These are phyloP conservation scores for Palloptera scutellata DNA, from an alignment of 2,888 invertebrate genomes.

Conservation along the genomic window DNA sequence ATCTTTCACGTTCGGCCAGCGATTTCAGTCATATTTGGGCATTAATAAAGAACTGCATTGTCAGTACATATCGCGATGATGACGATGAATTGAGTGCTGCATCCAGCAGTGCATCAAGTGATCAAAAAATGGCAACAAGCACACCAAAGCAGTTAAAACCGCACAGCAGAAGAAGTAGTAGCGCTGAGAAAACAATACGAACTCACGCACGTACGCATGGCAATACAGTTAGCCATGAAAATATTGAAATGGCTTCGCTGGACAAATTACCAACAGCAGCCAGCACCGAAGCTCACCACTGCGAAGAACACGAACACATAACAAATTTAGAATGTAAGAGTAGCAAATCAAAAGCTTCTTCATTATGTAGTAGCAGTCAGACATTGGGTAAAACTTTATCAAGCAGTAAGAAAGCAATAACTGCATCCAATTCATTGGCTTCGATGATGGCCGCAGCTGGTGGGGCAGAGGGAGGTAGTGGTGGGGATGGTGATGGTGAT, in stretches of 20 bases:
- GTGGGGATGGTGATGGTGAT: conserved; percentile 5
- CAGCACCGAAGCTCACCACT: conserved; percentile 12
- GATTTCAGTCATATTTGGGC: conserved; percentile 92
- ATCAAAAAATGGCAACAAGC: conserved; percentile 41
- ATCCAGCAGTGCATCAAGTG: conserved; percentile 33
- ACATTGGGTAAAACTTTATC: conserved; percentile 51
- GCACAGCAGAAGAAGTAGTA: conserved; percentile 22
- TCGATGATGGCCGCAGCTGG: conserved; percentile 39
- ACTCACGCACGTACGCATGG: too few relatives aligned
- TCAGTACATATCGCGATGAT: conserved; percentile 77
- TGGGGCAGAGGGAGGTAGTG: conserved; percentile 29
- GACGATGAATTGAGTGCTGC: conserved; percentile 65
- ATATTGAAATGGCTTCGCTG: conserved; percentile 56
- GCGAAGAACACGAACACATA: conserved; percentile 31
- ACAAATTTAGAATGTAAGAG: conserved; percentile 44
- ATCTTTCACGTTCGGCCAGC: conserved; percentile 90
- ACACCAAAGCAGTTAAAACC: conserved; percentile 25
- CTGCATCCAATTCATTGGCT: conserved; percentile 52
- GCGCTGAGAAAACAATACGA: too few relatives aligned
- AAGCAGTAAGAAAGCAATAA: conserved; percentile 48
- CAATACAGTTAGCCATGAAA: conserved; percentile 44
- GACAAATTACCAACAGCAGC: conserved; percentile 36
- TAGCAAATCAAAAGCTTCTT: conserved; percentile 55
- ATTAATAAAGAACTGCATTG: conserved; percentile 78
- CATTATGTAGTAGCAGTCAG: conserved; percentile 53